phyloP scores from a whole-genome alignment of 2,888 invertebrate genomes.

The Diaphora mendica region DNA sequence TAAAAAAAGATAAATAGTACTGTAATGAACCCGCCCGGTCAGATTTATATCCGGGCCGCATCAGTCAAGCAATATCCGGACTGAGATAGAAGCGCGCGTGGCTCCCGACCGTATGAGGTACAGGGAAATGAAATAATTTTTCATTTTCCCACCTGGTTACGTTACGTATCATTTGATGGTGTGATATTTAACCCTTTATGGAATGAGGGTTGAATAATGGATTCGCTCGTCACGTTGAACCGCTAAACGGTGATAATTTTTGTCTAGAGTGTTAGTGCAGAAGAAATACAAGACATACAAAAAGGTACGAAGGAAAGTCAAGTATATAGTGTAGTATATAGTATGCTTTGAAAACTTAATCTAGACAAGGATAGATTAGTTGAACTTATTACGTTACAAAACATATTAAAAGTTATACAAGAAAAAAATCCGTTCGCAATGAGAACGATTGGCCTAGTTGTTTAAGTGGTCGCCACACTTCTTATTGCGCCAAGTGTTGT shows the following conservation, averaged over 20 bases:
- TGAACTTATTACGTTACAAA: background rate
- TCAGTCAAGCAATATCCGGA: slow-evolving; percentile 66
- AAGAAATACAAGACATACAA: background rate
- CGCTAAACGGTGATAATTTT: background rate
- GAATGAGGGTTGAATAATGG: slow-evolving; percentile 9
- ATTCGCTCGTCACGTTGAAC: background rate
- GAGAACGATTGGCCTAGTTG: too few relatives aligned
- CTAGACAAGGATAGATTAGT: background rate
- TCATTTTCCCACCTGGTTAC: slow-evolving; percentile 63
- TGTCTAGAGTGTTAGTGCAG: background rate
- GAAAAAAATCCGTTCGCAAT: background rate
- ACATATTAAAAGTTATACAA: background rate
- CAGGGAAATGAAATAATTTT: slow-evolving; percentile 70
- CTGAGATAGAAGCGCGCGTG: slow-evolving; percentile 28
- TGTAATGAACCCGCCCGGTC: slow-evolving; percentile 57
- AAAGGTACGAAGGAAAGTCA: background rate
- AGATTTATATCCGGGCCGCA: slow-evolving; percentile 77
- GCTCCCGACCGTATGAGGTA: slow-evolving; percentile 49
- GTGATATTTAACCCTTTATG: slow-evolving; percentile 27
- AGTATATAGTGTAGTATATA: too few relatives aligned
- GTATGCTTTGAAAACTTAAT: background rate
- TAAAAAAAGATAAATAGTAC: slow-evolving; percentile 62
- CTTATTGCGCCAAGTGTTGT: too few relatives aligned
- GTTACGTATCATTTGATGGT: slow-evolving; percentile 36
- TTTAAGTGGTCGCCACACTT: too few relatives aligned